Percentiles rank a stretch among this genome's conserved stretches.
These are phyloP conservation scores for Drosophila nr. perissopoda DNA, from an alignment of 2,888 invertebrate species.

Conservation along the genomic window DNA sequence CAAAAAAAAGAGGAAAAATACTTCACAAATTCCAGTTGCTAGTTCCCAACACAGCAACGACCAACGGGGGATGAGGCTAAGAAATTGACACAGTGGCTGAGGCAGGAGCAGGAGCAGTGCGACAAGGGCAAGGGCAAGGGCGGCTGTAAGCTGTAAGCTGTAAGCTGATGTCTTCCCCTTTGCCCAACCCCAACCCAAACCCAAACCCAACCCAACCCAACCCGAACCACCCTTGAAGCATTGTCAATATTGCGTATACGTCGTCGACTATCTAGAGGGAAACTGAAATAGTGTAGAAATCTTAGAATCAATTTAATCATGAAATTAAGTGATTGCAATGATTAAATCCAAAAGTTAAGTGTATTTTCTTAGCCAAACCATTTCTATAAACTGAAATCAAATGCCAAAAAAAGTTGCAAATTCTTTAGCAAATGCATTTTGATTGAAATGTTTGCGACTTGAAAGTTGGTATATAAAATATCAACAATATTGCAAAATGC, in stretches of 20 bases:
- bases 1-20: constrained; percentile 1
- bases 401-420: background rate
- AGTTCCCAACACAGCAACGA: constrained; percentile 7
- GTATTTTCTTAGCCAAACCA: background rate
- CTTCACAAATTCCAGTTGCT: constrained; percentile 9
- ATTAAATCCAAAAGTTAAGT: background rate
- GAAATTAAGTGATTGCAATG: background rate
- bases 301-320: background rate
- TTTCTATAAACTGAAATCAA: background rate
- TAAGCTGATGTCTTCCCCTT: constrained; percentile 15
- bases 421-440: background rate
- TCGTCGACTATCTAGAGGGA: background rate
- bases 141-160: constrained; percentile 28
- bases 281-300: background rate
- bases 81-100: background rate
- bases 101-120: background rate
- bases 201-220: background rate
- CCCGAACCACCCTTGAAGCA: background rate
- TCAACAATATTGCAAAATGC: background rate
- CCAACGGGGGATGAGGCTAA: constrained; percentile 22
- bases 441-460: background rate
- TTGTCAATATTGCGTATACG: constrained; percentile 16
- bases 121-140: constrained; percentile 30
- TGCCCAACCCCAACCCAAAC: background rate
- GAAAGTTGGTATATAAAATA: background rate